A percentile compares a stretch with the other conserved stretches of the same genome.
Evolutionary conservation across 2,113 vertebrate species (phyloP).

Genomic region (Nibea coibor): DNA sequence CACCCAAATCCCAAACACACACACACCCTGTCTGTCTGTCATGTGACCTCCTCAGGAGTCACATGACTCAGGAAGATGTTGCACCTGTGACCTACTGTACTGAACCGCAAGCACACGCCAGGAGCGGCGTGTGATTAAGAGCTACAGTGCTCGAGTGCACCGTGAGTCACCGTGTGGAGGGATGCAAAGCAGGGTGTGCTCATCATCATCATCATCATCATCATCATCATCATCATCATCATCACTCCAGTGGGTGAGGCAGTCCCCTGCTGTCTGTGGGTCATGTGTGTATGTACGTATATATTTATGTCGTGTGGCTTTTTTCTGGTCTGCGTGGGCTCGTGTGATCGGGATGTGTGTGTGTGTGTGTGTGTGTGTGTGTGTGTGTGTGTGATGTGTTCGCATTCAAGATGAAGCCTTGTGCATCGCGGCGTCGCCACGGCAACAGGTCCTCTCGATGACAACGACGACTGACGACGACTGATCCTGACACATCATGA

Average conservation of each 20-base stretch:
- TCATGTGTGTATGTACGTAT: constrained; percentile 7
- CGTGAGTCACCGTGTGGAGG: constrained; percentile 60
- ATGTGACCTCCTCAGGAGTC: constrained; percentile 43
- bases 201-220: constrained; percentile 21
- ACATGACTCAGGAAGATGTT: constrained; percentile 54
- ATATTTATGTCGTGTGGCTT: not conserved
- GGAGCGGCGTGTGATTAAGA: constrained; percentile 27
- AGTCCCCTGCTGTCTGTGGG: constrained; percentile 15
- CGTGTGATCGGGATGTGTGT: constrained; percentile 7
- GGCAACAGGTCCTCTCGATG: constrained; percentile 72
- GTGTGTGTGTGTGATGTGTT: constrained; percentile 17
- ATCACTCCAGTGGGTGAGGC: constrained; percentile 19
- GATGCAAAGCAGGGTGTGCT: constrained; percentile 32
- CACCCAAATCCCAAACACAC: not conserved
- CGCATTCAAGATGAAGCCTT: constrained; percentile 24
- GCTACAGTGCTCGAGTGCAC: not conserved
- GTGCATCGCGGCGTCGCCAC: constrained; percentile 55
- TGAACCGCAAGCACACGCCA: not conserved
- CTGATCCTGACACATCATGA: constrained; percentile 35
- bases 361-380: constrained; percentile 7
- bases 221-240: constrained; percentile 41
- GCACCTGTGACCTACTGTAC: constrained; percentile 74
- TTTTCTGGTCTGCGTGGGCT: constrained; percentile 45
- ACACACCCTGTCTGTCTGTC: constrained; percentile 1
- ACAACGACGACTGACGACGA: not conserved